Base-by-base conservation (phyloP, 2,888 invertebrate genomes). In the Oscheius sp. region DNA sequence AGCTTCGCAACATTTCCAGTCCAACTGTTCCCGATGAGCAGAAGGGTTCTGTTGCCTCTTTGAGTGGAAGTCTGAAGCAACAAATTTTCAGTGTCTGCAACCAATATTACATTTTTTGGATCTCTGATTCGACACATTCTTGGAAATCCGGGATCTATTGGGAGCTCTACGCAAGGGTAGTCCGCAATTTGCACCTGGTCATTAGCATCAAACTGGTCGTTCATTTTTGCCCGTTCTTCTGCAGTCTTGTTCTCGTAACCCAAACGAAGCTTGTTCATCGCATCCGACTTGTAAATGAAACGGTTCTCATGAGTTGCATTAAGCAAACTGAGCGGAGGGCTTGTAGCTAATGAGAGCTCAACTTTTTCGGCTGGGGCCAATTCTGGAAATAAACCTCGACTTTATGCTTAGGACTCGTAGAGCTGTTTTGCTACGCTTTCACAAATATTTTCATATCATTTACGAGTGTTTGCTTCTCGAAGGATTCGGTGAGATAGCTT, bases 201-300 rank as follows among this genome's bases (percentile, higher is more conserved):
- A 21, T 11, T 29, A 11, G 63, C 63, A 48, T 63, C 63, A 32
- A 48, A 63, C 21, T n/a, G 48, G 3, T 63, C 9, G 48, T 63
- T 63, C 21, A 63, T 21, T 48, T 47, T 21, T 10, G 63, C 63
- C 48, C 21, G 47, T 47, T 63, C 63, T 48, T 63, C 63, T 48
- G 32, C 47, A 13, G 63, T 63, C 21, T 48, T 63, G 63, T 63
- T 63, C 48, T 63, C 63, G 21, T 63, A 63, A 2, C 63, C 63
- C 47, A 63, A 7, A 2, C 7, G 2, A 48, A 47, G 21, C 5
- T 48, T 48, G 5, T 47, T 32, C 2, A 63, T 7, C 29, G n/a
- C n/a, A 29, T 63, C 63, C 11, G 63, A 63, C 29, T 47, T 48
- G 21, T 47, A 63, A 7, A 21, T 48, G 48, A 48, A 63, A 63